These are phyloP conservation scores for Heliconius erato DNA, from an alignment of 2,888 invertebrate species.

Conservation along the genomic window DNA sequence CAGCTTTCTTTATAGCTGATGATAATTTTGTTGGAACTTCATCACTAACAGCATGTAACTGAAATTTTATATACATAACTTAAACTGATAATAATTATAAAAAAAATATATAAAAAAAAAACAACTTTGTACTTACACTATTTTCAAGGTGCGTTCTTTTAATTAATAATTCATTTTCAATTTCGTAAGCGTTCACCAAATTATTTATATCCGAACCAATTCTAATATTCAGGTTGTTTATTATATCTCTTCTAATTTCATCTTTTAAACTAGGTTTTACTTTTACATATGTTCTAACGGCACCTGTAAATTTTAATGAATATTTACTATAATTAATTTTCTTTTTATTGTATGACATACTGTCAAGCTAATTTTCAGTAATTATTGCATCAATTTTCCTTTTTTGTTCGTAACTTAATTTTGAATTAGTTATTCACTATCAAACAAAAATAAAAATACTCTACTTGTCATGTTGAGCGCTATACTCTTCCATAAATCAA, in stretches of 20 bases:
- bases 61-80: neutral
- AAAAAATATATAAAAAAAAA: neutral
- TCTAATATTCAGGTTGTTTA: conserved; percentile 75
- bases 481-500: conserved; percentile 2
- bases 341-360: neutral
- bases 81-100: neutral
- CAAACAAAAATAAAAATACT: conserved; percentile 4
- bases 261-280: conserved; percentile 61
- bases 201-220: conserved; percentile 77
- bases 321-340: conserved; percentile 3
- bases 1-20: conserved; percentile 87
- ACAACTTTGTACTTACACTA: conserved; percentile 63
- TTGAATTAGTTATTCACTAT: neutral
- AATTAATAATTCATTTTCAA: conserved; percentile 67
- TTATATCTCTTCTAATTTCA: conserved; percentile 78
- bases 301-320: conserved; percentile 19
- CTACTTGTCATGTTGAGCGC: conserved; percentile 8
- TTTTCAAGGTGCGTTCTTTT: conserved; percentile 67
- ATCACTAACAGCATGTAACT: conserved; percentile 88
- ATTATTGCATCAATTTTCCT: neutral
- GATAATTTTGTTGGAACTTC: conserved; percentile 88
- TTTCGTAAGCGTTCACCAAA: conserved; percentile 61
- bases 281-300: conserved; percentile 30
- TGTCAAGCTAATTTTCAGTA: neutral
- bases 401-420: neutral